Evolutionary conservation across 2,797 vertebrate genomes (phyloP).

Genomic region (Myiotriccus ornatus): DNA sequence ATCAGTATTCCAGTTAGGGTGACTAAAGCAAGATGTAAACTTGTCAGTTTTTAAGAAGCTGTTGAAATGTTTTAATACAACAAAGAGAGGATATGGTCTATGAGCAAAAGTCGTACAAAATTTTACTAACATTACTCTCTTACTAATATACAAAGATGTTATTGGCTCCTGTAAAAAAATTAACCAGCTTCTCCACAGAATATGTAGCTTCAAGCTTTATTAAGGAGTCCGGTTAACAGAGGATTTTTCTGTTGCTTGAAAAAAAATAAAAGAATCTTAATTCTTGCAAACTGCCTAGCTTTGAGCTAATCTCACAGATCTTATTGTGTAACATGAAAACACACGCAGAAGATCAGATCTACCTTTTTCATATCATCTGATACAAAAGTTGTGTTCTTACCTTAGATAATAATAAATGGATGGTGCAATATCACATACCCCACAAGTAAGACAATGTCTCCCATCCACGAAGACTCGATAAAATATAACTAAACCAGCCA

Average conservation of each 20-base stretch:
- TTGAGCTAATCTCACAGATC: not conserved
- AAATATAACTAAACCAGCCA: not conserved
- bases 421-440: not conserved
- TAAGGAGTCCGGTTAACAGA: not conserved
- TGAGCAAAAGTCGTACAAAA: not conserved
- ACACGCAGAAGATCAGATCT: not conserved
- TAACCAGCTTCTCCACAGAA: not conserved
- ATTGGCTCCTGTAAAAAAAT: not conserved
- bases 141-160: not conserved
- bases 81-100: not conserved
- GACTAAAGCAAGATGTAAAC: not conserved
- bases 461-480: not conserved
- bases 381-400: not conserved
- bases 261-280: not conserved
- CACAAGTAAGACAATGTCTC: not conserved
- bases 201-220: not conserved
- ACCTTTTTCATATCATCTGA: not conserved
- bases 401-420: not conserved
- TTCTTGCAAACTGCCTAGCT: not conserved
- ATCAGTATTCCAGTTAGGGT: not conserved
- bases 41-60: fast-evolving
- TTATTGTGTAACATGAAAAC: not conserved
- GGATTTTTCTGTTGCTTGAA: not conserved
- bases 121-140: not conserved
- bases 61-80: not conserved